Conservation (phyloP, 2,113 vertebrate species). For the Microcebus ravelobensis region DNA sequence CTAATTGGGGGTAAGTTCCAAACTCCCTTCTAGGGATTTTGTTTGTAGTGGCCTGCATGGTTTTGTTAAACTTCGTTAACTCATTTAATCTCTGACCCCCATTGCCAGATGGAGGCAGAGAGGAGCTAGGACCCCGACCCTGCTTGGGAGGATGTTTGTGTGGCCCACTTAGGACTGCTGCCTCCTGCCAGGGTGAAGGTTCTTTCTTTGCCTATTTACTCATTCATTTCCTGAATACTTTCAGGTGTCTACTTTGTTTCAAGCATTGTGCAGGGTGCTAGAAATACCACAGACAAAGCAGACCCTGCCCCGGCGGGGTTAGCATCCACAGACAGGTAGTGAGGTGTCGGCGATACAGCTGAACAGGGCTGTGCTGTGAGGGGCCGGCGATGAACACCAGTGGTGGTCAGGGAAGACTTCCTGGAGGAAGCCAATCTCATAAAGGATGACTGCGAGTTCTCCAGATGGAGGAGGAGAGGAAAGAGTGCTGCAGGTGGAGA, state of each 20-base stretch:
- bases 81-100: background rate
- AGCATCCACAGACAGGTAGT: background rate
- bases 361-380: background rate
- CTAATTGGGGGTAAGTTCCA: background rate
- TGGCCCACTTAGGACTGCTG: background rate
- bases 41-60: background rate
- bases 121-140: background rate
- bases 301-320: background rate
- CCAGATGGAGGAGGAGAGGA: background rate
- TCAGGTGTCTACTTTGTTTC: background rate
- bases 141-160: background rate
- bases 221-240: background rate
- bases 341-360: no score
- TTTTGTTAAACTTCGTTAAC: conserved; percentile 1
- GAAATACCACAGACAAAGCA: background rate
- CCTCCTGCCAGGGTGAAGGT: background rate
- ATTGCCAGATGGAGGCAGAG: background rate
- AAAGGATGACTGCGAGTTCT: background rate
- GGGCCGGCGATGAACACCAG: background rate
- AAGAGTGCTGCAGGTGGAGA: background rate
- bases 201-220: background rate
- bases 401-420: conserved; percentile 35
- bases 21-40: background rate
- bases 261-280: background rate
- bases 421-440: background rate